Evolutionary conservation across 1,140 invertebrate genomes (phyloP), one percentile per base, ranked within the genome.

Genomic region (Ladona fulva): DNA sequence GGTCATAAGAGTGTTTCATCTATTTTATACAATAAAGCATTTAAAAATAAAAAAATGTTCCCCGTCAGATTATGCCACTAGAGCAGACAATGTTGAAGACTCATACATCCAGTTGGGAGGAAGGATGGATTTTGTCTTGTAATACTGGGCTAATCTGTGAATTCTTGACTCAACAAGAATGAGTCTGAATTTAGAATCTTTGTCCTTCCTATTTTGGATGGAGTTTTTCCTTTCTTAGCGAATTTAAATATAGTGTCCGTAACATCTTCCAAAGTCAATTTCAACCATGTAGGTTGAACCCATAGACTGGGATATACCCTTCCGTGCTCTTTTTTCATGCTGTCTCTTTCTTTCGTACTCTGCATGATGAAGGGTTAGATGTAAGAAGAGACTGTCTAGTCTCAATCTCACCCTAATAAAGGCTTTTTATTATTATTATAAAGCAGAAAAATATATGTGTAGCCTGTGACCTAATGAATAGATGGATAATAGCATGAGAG

Each of bases 271-370:
- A 95, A 90, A 74, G 95, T 95, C 37, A 99, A 86, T 87, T 99
- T 99, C 82, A 99, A 87, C 98, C 98, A 99, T 82, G 96, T 97
- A 81, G 98, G 97, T 99, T 25, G 98, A 98, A 76, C 99, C 87
- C 80, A 97, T 97, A 81, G 97, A 99, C 85, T 99, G 95, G 91
- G 97, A 99, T 85, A 99, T 99, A 95, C 98, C 98, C 92, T 99
- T 99, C n/a, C n/a, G n/a, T n/a, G n/a, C n/a, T n/a, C n/a, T n/a
- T n/a, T n/a, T n/a, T n/a, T n/a, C n/a, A n/a, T n/a, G n/a, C n/a
- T n/a, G n/a, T n/a, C n/a, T n/a, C n/a, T n/a, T n/a, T n/a, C n/a
- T n/a, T n/a, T n/a, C n/a, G n/a, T n/a, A n/a, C n/a, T n/a, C n/a
- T n/a, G n/a, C n/a, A n/a, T n/a, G n/a, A n/a, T n/a, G n/a, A n/a